phyloP scores from a whole-genome alignment of 2,888 invertebrate species.

The Teleiodes luculella region DNA sequence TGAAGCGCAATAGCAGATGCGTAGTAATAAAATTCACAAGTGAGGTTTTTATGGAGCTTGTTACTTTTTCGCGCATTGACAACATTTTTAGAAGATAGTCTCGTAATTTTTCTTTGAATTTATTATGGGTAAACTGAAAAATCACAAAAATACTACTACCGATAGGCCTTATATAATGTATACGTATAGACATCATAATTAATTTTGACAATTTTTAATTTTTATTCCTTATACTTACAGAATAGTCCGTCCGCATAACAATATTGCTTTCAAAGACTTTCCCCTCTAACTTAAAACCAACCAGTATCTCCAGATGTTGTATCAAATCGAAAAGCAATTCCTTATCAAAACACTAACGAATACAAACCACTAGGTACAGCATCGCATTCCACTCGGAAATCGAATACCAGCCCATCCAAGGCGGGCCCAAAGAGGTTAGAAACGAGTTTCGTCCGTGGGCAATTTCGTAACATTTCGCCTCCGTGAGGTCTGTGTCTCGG shows the following conservation, averaged over 20 bases:
- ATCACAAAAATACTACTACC: too few relatives aligned
- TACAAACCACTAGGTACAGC: neutral
- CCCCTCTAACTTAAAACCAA: too few relatives aligned
- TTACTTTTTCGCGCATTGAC: neutral
- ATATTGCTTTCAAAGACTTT: too few relatives aligned
- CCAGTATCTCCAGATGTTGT: neutral
- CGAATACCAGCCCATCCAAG: slow-evolving; percentile 4
- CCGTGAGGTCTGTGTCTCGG: slow-evolving; percentile 69
- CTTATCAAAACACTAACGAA: too few relatives aligned
- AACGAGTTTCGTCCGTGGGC: slow-evolving; percentile 58
- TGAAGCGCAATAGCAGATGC: slow-evolving; percentile 3
- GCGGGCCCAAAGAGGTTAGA: slow-evolving; percentile 24
- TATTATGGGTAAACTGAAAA: too few relatives aligned
- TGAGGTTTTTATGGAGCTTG: slow-evolving; percentile 3
- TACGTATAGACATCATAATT: too few relatives aligned
- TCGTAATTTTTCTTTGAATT: slow-evolving; percentile 16
- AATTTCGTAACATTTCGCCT: slow-evolving; percentile 71
- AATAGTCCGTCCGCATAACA: too few relatives aligned
- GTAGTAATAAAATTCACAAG: slow-evolving; percentile 10
- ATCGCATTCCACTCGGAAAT: slow-evolving; percentile 2
- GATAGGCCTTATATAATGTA: too few relatives aligned
- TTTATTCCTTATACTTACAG: too few relatives aligned
- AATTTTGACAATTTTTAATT: too few relatives aligned
- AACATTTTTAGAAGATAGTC: slow-evolving; percentile 16
- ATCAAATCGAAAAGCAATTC: neutral